Percentiles rank a stretch among this genome's conserved stretches.
These are phyloP conservation scores for Caenorhabditis virilis DNA, from an alignment of 2,888 invertebrate species.

Conservation along the genomic window DNA sequence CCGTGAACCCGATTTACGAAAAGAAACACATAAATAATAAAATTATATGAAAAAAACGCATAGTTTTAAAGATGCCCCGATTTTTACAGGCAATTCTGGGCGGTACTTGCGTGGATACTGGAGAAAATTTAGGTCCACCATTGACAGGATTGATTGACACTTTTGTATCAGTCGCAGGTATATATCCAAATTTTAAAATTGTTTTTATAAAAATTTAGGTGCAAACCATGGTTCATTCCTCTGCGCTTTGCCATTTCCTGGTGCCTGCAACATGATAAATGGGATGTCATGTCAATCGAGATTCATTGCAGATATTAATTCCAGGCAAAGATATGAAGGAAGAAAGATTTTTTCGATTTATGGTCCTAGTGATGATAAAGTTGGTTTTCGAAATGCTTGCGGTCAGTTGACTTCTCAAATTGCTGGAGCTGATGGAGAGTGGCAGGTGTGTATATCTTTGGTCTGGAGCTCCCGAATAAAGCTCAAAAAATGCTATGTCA, in stretches of 20 bases:
- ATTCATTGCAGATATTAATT: constrained; percentile 62
- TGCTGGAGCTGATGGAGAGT: constrained; percentile 50
- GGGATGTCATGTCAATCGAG: constrained; percentile 57
- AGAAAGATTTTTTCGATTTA: constrained; percentile 59
- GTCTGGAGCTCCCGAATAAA: no score
- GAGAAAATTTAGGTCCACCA: constrained; percentile 61
- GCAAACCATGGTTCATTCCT: constrained; percentile 63
- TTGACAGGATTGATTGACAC: constrained; percentile 59
- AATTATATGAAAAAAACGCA: no score
- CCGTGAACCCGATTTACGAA: no score
- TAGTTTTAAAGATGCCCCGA: no score
- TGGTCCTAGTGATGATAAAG: constrained; percentile 60
- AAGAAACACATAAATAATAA: no score
- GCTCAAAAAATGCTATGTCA: no score
- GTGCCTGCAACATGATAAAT: constrained; percentile 60
- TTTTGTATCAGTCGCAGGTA: constrained; percentile 49
- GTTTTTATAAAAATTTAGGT: constrained; percentile 26
- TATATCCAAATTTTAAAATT: not conserved
- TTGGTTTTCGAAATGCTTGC: constrained; percentile 58
- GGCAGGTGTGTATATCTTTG: constrained; percentile 40
- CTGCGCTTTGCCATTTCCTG: constrained; percentile 61
- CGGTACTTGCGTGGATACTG: constrained; percentile 59
- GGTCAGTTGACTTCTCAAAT: constrained; percentile 58
- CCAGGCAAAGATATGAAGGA: constrained; percentile 59
- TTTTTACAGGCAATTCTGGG: constrained; percentile 57